Percentiles rank a stretch among this genome's conserved stretches.
These are phyloP conservation scores for Eristalinus aeneus DNA, from an alignment of 2,888 invertebrate species.

Conservation along the genomic window DNA sequence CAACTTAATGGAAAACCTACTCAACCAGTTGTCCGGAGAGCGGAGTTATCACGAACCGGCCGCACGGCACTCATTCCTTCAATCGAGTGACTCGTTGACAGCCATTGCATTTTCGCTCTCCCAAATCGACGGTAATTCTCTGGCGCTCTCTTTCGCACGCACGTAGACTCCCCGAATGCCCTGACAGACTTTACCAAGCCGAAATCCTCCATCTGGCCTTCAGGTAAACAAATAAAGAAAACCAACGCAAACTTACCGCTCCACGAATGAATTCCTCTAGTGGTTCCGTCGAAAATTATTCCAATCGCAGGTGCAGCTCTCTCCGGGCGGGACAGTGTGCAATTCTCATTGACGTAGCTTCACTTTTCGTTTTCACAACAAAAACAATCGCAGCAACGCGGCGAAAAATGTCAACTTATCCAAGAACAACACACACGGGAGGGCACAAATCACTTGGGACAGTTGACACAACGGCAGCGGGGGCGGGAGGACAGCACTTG, in stretches of 20 bases:
- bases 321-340: conserved; percentile 5
- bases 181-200: background rate
- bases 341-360: conserved; percentile 28
- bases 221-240: conserved; percentile 55
- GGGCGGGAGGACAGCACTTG: conserved; percentile 13
- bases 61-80: background rate
- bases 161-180: background rate
- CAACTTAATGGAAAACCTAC: too few species aligned
- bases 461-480: background rate
- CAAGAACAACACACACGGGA: background rate
- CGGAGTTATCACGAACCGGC: too few species aligned
- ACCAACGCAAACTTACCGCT: conserved; percentile 48
- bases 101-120: conserved; percentile 8
- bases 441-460: background rate
- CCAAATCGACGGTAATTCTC: background rate
- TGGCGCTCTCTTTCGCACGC: background rate
- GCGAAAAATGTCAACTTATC: conserved; percentile 11
- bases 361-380: conserved; percentile 30
- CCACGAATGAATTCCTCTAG: conserved; percentile 30
- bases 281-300: conserved; percentile 28
- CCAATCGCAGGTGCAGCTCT: conserved; percentile 38
- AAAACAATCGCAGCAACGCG: conserved; percentile 28
- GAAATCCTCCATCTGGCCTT: background rate
- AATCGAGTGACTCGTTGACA: background rate
- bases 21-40: too few species aligned